These are phyloP conservation scores for Gadopsis bispinosus DNA, from an alignment of 2,797 vertebrate genomes.

Conservation along the genomic window DNA sequence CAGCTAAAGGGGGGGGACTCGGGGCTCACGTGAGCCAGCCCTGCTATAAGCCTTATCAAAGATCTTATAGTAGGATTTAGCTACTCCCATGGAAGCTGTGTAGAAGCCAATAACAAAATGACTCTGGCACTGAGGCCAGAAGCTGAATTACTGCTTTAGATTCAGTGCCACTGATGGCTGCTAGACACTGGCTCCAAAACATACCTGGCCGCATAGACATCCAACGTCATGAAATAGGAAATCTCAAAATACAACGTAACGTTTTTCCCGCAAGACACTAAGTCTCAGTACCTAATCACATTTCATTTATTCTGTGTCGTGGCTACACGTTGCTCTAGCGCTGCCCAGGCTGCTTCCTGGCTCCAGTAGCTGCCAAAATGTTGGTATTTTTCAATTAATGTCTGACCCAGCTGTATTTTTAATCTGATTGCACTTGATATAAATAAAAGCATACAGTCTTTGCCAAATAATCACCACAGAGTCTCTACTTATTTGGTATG, in stretches of 20 bases:
- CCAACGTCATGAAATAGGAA: slow-evolving; percentile 6
- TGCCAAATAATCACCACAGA: slow-evolving; percentile 2
- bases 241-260: slow-evolving; percentile 10
- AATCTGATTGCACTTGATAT: background rate
- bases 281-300: background rate
- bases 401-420: background rate
- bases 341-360: background rate
- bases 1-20: no score
- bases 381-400: background rate
- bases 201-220: slow-evolving; percentile 4
- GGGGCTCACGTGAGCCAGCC: no score
- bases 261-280: slow-evolving; percentile 3
- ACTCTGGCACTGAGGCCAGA: slow-evolving; percentile 33
- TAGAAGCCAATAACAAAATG: slow-evolving; percentile 26
- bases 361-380: background rate
- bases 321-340: background rate
- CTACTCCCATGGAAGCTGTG: slow-evolving; percentile 10
- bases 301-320: background rate
- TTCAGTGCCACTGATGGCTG: slow-evolving; percentile 23
- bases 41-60: no score
- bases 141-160: slow-evolving; percentile 34
- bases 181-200: slow-evolving; percentile 19
- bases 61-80: background rate
- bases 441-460: background rate
- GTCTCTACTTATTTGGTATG: slow-evolving; percentile 1